Evolutionary conservation across 2,888 invertebrate genomes (phyloP), one percentile per base, ranked within the genome.

Genomic region (Drosophila vallismaia): DNA sequence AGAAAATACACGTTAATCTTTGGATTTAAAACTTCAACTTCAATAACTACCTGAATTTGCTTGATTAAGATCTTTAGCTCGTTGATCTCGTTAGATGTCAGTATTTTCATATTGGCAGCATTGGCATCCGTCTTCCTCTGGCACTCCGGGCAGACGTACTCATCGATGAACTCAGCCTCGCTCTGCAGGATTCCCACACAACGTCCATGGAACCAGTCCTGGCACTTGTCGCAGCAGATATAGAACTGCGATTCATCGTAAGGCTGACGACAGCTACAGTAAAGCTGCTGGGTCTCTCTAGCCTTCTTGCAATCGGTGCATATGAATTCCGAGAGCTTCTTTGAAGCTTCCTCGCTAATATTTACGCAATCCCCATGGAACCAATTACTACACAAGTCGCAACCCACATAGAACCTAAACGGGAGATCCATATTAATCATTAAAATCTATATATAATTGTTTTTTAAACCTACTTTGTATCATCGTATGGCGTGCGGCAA

Each of bases 241-340:
- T 99, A 99, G 93, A 99, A 99, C 92, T 98, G 97, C 89, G 97
- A 97, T 92, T 98, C 98, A 92, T 99, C 98, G 91, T 99, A 99
- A 10, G 98, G 98, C 90, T 98, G 97, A 86, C 95, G 95, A 92
- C 99, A 99, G 51, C 99, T 93, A 91, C 99, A 99, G 92, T 98
- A 99, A 12, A 99, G 93, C 90, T 98, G 98, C 90, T 98, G 96
- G 0, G 96, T 96, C 86, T 97, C 97, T 76, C 95, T 94, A 2
- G 97, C 97, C 79, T 96, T 95, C 66, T 95, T 94, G 89, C 97
- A 97, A 89, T 97, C 97, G 12, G 94, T 94, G 89, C 97, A 97
- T 75, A 97, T 94, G 92, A 97, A 99, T 90, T 97, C 97, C 50
- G 97, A 96, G 92, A 99, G 94, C 28, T 94, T 94, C 91, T 97